Conservation (phyloP, 2,888 invertebrate genomes). For the Ptilodon capucinus region DNA sequence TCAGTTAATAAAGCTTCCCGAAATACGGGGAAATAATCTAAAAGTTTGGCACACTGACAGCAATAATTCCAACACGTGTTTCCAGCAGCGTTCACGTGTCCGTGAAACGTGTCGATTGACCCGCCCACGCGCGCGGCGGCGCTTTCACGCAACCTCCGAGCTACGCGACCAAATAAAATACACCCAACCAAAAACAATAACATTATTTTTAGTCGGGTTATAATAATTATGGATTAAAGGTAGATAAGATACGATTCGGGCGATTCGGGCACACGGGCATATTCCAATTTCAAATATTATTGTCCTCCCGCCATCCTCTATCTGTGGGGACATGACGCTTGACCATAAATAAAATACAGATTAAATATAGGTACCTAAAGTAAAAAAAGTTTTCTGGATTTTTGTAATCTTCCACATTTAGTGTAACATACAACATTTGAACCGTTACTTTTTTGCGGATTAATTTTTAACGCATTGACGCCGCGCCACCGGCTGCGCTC, state of each 20-base stretch:
- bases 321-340: background rate
- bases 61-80: slow-evolving; percentile 46
- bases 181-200: background rate
- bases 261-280: slow-evolving; percentile 18
- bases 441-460: too few relatives aligned
- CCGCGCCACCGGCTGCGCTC: too few relatives aligned
- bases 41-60: slow-evolving; percentile 17
- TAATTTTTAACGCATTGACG: too few relatives aligned
- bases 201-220: slow-evolving; percentile 12
- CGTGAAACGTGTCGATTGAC: slow-evolving; percentile 50
- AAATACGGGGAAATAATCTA: slow-evolving; percentile 13
- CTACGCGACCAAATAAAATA: slow-evolving; percentile 30
- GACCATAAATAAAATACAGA: background rate
- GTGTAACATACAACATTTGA: too few relatives aligned
- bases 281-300: slow-evolving; percentile 9
- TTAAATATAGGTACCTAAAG: too few relatives aligned
- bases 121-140: slow-evolving; percentile 29
- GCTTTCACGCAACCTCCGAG: slow-evolving; percentile 30
- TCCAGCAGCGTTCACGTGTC: slow-evolving; percentile 53
- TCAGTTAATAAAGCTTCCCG: slow-evolving; percentile 11
- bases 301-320: background rate
- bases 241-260: too few relatives aligned
- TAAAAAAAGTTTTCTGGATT: too few relatives aligned
- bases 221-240: slow-evolving; percentile 12
- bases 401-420: too few relatives aligned